phyloP scores from a whole-genome alignment of 2,797 vertebrate species.

The Crax fasciolata region DNA sequence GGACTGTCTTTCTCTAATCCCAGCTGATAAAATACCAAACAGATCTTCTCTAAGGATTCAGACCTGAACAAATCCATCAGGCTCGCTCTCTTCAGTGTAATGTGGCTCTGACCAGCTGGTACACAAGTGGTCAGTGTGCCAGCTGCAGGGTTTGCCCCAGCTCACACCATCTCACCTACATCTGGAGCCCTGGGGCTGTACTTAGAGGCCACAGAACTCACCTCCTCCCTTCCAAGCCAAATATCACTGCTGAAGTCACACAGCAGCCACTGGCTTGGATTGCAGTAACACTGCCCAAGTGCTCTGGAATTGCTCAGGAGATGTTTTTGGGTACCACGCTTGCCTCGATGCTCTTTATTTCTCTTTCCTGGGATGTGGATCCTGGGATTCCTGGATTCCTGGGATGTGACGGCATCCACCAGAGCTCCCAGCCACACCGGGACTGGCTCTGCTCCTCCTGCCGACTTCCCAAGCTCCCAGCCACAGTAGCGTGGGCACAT shows the following conservation, averaged over 20 bases:
- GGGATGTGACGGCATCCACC: not conserved
- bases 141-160: not conserved
- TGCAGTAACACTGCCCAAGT: not conserved
- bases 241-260: accelerated
- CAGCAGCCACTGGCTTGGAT: not conserved
- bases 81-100: not conserved
- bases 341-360: not conserved
- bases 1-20: no score
- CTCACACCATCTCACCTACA: not conserved
- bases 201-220: not conserved
- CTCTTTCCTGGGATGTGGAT: not conserved
- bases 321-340: not conserved
- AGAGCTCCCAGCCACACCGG: not conserved
- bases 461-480: not conserved
- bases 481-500: not conserved
- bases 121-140: accelerated
- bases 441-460: not conserved
- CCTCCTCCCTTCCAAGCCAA: not conserved
- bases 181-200: not conserved
- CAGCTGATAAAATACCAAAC: not conserved
- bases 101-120: not conserved
- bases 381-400: no score
- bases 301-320: not conserved
- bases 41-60: not conserved
- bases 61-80: not conserved